Evolutionary conservation across 2,113 vertebrate genomes (phyloP).

Genomic region (Delphinus delphis): DNA sequence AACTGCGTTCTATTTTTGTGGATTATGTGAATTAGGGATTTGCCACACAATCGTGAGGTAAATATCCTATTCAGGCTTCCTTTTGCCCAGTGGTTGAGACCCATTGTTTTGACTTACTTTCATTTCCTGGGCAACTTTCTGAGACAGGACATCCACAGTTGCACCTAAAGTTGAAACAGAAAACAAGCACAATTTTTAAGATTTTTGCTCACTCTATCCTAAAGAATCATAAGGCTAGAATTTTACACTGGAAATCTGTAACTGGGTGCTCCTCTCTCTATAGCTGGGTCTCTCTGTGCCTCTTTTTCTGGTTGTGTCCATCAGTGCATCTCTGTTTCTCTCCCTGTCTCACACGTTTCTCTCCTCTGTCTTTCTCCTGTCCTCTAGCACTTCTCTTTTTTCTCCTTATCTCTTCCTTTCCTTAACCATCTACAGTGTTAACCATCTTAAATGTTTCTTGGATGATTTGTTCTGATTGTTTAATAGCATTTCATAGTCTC

Average conservation of each 20-base stretch:
- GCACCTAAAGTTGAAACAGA: not conserved
- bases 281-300: accelerated
- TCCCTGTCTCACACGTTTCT: too few species aligned
- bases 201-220: not conserved
- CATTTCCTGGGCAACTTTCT: not conserved
- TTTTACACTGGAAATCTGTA: not conserved
- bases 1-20: not conserved
- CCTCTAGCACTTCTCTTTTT: not conserved
- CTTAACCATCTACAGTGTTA: not conserved
- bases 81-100: not conserved
- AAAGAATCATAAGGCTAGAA: not conserved
- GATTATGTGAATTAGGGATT: not conserved
- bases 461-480: not conserved
- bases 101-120: not conserved
- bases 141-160: not conserved
- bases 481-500: not conserved
- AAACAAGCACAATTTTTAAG: not conserved
- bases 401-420: not conserved
- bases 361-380: not conserved
- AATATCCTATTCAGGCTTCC: not conserved
- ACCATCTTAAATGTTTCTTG: not conserved
- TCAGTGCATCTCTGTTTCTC: accelerated
- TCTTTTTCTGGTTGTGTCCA: accelerated
- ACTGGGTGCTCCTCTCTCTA: too few species aligned
- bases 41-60: not conserved